phyloP scores from a whole-genome alignment of 2,888 invertebrate species.

The Netelia melanura region DNA sequence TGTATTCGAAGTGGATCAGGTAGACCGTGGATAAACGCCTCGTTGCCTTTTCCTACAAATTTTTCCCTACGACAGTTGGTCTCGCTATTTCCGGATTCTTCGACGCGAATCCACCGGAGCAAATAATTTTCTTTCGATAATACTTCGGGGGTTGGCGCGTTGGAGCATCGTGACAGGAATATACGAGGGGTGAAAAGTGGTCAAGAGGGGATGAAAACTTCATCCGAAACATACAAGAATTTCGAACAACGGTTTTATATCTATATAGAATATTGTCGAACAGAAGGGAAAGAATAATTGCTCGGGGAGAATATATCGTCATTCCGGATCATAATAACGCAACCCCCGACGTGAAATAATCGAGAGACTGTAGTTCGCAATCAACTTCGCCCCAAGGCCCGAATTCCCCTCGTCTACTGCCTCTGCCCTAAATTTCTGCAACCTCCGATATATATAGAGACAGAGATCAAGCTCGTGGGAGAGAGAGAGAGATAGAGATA shows the following conservation, averaged over 20 bases:
- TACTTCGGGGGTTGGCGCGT: not conserved
- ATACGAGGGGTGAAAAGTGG: not conserved
- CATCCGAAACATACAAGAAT: not conserved
- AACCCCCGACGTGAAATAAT: slow-evolving; percentile 50
- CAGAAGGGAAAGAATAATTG: slow-evolving; percentile 60
- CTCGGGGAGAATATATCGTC: slow-evolving; percentile 51
- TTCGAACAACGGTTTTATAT: not conserved
- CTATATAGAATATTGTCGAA: not conserved
- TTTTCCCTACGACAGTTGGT: not conserved
- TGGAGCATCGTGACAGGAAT: not conserved
- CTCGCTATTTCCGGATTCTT: not conserved
- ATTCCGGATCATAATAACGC: slow-evolving; percentile 53
- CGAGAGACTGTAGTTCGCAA: slow-evolving; percentile 38
- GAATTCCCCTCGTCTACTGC: not conserved
- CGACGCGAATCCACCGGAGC: not conserved
- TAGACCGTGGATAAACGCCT: slow-evolving; percentile 14
- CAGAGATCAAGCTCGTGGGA: no score
- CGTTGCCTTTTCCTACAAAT: not conserved
- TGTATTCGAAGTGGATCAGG: slow-evolving; percentile 3
- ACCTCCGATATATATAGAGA: not conserved
- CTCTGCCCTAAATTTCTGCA: not conserved
- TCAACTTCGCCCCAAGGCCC: slow-evolving; percentile 36
- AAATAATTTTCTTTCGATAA: not conserved
- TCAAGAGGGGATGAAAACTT: slow-evolving; percentile 21
- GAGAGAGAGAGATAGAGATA: no score